A percentile compares a stretch with the other conserved stretches of the same genome.
Evolutionary conservation across 2,113 vertebrate genomes (phyloP).

Genomic region (Phylloscopus trochilus): DNA sequence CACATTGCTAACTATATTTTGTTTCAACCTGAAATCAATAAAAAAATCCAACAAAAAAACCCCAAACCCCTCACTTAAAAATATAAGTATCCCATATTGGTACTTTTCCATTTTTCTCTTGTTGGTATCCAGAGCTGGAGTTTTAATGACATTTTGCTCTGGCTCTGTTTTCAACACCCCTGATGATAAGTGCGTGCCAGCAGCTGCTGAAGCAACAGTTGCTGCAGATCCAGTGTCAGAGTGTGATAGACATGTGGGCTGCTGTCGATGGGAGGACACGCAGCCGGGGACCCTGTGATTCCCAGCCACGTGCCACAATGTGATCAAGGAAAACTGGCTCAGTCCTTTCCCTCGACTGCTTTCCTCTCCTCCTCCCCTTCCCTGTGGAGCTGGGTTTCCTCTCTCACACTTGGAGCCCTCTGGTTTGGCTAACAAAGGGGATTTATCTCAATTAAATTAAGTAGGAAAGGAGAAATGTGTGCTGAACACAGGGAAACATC

Average conservation of each 20-base stretch:
- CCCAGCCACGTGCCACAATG: not conserved
- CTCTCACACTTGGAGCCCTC: not conserved
- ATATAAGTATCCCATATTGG: not conserved
- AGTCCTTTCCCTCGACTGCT: not conserved
- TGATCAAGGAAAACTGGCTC: slow-evolving; percentile 9
- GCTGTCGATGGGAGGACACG: not conserved
- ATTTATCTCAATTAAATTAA: not conserved
- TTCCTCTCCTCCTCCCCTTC: not conserved
- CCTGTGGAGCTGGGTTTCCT: not conserved
- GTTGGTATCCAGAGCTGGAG: not conserved
- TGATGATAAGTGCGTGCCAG: slow-evolving; percentile 18
- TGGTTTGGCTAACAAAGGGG: not conserved
- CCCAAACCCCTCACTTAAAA: not conserved
- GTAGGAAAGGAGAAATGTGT: not conserved
- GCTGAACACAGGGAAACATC: not conserved
- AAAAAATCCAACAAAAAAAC: not conserved
- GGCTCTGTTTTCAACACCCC: not conserved
- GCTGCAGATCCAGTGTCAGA: slow-evolving; percentile 64
- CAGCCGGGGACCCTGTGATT: slow-evolving; percentile 26
- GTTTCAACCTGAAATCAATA: not conserved
- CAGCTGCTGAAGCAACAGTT: slow-evolving; percentile 56
- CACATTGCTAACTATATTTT: not conserved
- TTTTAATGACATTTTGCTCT: slow-evolving; percentile 5
- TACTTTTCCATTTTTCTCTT: not conserved
- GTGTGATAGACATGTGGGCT: slow-evolving; percentile 64